Conservation (phyloP, 2,888 invertebrate genomes). For the Drosophila mimica region DNA sequence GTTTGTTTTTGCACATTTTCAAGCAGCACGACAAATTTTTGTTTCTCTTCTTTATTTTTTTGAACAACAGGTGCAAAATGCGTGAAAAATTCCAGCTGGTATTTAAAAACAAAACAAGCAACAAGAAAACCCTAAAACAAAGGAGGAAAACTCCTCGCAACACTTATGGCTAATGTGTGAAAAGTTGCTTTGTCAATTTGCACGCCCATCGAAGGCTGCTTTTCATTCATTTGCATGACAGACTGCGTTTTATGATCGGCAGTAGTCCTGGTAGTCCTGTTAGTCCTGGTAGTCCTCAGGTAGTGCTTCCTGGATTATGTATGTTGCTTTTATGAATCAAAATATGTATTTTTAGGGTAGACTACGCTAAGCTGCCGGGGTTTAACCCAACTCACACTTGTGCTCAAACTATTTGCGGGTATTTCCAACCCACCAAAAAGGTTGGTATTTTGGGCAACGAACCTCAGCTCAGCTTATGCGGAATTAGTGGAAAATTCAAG, state of each 20-base stretch:
- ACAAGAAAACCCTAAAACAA: slow-evolving; percentile 3
- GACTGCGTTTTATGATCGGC: background rate
- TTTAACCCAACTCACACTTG: slow-evolving; percentile 67
- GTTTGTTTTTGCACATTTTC: slow-evolving; percentile 53
- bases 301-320: slow-evolving; percentile 54
- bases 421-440: slow-evolving; percentile 40
- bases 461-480: background rate
- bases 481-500: slow-evolving; percentile 10
- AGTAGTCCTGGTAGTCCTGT: slow-evolving; percentile 40
- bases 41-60: slow-evolving; percentile 12
- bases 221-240: slow-evolving; percentile 78
- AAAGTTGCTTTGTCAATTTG: slow-evolving; percentile 80
- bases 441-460: background rate
- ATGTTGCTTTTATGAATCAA: slow-evolving; percentile 56
- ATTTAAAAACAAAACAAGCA: slow-evolving; percentile 13
- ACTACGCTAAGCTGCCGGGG: slow-evolving; percentile 31
- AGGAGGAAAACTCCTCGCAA: slow-evolving; percentile 1
- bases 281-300: slow-evolving; percentile 54
- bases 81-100: slow-evolving; percentile 47
- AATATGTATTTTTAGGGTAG: slow-evolving; percentile 30
- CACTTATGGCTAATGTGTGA: slow-evolving; percentile 81
- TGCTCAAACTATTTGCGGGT: slow-evolving; percentile 42
- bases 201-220: slow-evolving; percentile 58
- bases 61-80: slow-evolving; percentile 73
- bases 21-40: slow-evolving; percentile 61